Base-by-base conservation (phyloP, 2,797 vertebrate species). In the Tokudaia muenninki region DNA sequence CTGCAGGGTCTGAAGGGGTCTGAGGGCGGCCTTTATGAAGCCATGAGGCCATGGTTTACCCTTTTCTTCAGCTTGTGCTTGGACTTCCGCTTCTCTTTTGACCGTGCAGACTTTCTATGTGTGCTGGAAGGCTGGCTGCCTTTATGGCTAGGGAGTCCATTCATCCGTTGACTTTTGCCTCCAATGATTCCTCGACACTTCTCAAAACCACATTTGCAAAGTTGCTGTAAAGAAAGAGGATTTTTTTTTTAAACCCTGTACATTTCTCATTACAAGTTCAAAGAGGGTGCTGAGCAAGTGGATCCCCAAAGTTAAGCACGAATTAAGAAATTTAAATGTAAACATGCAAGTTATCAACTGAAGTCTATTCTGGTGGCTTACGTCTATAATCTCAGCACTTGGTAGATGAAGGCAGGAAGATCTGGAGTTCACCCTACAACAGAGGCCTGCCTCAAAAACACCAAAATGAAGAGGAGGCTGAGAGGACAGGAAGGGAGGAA, bases 41-140 rank as follows among this genome's bases (percentile, higher is more conserved):
- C 14, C 44, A 52, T 21, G 29, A 61, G 55, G 63, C 81, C 34
- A 80, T 44, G 57, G 91, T 96, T 98, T 95, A 99, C 99, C 98
- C 99, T 98, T 98, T 99, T 99, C 98, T 99, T 99, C 75, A 99
- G 99, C 96, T 99, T 99, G 98, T 99, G 99, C 98, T 99, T 99
- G 19, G 99, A 99, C 97, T 99, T 99, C 97, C 99, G 99, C 90
- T 99, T 99, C 98, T 99, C 99, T 98, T 99, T 99, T 0, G 99
- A 99, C 79, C 99, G 98, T 10, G 99, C 99, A 6, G 99, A 98
- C 63, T 99, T 99, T 47, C 99, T 98, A 93, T 99, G 98, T 34
- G 99, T 99, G 59, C 98, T 98, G 81, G 98, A 50, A 2, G 98
- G 96, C 47, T 99, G 99, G 84, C 93, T 98, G 7, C 94, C 98